Conservation (phyloP, 1,140 invertebrate genomes). For the Drosophila virilis region DNA sequence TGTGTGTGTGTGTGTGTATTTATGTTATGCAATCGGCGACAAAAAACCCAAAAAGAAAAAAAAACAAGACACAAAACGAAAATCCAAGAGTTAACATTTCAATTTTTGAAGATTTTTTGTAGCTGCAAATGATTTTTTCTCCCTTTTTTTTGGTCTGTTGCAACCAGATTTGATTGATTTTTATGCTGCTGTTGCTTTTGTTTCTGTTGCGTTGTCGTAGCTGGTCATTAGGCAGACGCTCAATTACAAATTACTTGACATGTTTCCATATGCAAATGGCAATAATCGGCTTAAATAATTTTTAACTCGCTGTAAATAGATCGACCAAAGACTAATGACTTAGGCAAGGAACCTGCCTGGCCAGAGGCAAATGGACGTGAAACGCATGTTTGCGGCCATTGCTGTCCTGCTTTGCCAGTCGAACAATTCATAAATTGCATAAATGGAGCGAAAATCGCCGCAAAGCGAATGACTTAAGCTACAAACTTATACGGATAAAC, state of each 20-base stretch:
- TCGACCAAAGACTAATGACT: not conserved
- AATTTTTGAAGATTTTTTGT: constrained; percentile 51
- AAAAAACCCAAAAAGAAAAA: not conserved
- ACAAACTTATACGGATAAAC: constrained; percentile 26
- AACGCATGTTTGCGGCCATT: no score
- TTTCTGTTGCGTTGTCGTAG: constrained; percentile 13
- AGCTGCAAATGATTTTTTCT: not conserved
- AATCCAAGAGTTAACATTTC: constrained; percentile 66
- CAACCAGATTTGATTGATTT: constrained; percentile 66
- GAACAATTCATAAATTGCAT: not conserved
- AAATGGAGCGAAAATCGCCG: not conserved
- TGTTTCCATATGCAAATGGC: constrained; percentile 40
- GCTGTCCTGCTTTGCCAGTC: no score
- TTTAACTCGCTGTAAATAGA: not conserved
- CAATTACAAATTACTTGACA: constrained; percentile 70
- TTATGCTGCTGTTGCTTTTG: constrained; percentile 24
- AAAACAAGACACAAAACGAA: constrained; percentile 40
- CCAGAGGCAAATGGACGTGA: no score
- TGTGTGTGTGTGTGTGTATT: constrained; percentile 35
- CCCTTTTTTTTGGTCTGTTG: constrained; percentile 22
- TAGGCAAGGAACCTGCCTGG: not conserved
- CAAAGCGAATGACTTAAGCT: not conserved
- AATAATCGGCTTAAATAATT: constrained; percentile 28
- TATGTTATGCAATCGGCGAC: constrained; percentile 54
- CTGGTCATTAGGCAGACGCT: constrained; percentile 43